A percentile compares a stretch with the other conserved stretches of the same genome.
Conservation (phyloP, 2,113 vertebrate species). For the Phycodurus eques region DNA sequence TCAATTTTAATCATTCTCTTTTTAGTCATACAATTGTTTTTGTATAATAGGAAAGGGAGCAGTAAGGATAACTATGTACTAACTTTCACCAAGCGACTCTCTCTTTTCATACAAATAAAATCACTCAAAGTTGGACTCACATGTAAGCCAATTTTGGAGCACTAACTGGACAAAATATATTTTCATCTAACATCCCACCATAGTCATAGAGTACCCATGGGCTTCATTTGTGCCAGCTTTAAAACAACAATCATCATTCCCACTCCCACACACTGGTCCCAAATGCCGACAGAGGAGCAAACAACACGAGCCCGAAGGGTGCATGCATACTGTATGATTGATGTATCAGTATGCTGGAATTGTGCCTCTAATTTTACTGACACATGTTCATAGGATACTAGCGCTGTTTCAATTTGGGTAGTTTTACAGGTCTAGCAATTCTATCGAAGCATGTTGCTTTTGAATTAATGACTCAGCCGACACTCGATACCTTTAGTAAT, state of each 20-base stretch:
- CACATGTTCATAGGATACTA: not conserved
- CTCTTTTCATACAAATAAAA: not conserved
- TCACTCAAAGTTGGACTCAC: not conserved
- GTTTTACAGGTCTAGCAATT: not conserved
- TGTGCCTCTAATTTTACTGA: conserved; percentile 11
- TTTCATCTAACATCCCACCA: conserved; percentile 50
- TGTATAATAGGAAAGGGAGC: not conserved
- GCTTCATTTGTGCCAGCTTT: conserved; percentile 68
- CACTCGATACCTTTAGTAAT: not conserved
- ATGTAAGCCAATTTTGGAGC: conserved; percentile 24
- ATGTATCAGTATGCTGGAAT: conserved; percentile 2
- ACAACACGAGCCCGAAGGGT: conserved; percentile 51
- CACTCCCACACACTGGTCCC: conserved; percentile 57
- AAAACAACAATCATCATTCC: conserved; percentile 59
- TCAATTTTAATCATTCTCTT: not conserved
- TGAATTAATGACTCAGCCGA: not conserved
- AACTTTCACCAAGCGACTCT: not conserved
- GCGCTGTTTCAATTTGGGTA: not conserved
- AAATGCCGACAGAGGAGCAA: conserved; percentile 46
- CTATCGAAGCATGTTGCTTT: not conserved
- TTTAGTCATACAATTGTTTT: not conserved
- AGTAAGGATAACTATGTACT: not conserved
- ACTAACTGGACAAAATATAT: conserved; percentile 31
- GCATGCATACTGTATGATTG: conserved; percentile 28
- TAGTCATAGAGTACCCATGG: conserved; percentile 61